Evolutionary conservation across 1,140 invertebrate genomes (phyloP).

Genomic region (Drosophila baimaii): DNA sequence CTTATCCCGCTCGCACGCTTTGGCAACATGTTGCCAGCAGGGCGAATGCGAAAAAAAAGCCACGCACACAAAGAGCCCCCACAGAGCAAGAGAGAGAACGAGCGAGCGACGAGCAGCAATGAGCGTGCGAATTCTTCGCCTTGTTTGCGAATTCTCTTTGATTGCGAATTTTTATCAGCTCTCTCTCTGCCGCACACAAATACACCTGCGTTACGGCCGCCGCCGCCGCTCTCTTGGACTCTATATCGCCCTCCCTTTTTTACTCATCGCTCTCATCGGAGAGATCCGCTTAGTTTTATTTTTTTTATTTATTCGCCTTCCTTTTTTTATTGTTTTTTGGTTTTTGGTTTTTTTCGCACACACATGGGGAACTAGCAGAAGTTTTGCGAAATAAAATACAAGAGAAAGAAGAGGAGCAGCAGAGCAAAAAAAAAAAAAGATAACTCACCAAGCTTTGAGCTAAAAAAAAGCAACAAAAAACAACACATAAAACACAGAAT

Average conservation of each 20-base stretch:
- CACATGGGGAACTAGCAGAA: slow-evolving; percentile 38
- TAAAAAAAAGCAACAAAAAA: slow-evolving; percentile 50
- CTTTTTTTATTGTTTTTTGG: too few relatives aligned
- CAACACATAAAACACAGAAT: slow-evolving; percentile 41
- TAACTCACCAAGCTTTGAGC: slow-evolving; percentile 45
- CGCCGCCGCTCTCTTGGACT: slow-evolving; percentile 3
- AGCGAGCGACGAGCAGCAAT: not conserved
- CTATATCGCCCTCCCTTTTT: slow-evolving; percentile 17
- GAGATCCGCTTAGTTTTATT: slow-evolving; percentile 33
- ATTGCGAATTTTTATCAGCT: slow-evolving; percentile 41
- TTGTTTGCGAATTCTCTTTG: slow-evolving; percentile 51
- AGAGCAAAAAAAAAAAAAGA: slow-evolving; percentile 28
- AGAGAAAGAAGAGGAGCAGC: slow-evolving; percentile 60
- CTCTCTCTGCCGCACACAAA: slow-evolving; percentile 39
- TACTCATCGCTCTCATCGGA: slow-evolving; percentile 5
- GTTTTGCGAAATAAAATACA: slow-evolving; percentile 30
- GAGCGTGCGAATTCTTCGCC: slow-evolving; percentile 51
- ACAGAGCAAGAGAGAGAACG: slow-evolving; percentile 1
- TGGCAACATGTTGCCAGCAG: slow-evolving; percentile 45
- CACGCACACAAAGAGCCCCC: slow-evolving; percentile 32
- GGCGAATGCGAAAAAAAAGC: slow-evolving; percentile 28
- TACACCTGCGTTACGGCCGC: slow-evolving; percentile 32
- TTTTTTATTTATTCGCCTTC: too few relatives aligned
- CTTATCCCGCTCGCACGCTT: slow-evolving; percentile 11
- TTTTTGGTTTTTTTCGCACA: slow-evolving; percentile 44